Evolutionary conservation across 2,888 invertebrate species (phyloP).

Genomic region (Hoplodrina ambigua): DNA sequence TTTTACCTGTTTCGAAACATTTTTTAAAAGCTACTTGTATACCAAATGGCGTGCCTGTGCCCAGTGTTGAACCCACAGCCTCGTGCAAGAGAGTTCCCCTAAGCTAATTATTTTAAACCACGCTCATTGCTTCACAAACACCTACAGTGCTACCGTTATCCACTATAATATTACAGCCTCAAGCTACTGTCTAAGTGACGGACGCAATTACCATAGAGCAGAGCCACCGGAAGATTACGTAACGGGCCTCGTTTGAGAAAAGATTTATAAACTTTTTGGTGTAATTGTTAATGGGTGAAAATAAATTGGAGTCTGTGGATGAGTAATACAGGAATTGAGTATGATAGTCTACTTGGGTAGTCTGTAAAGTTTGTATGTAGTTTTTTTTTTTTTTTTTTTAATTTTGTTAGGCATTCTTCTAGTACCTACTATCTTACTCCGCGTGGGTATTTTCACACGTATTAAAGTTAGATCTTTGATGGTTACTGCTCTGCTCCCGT

Average conservation of each 20-base stretch:
- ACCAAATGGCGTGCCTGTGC: no score
- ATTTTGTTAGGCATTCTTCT: no score
- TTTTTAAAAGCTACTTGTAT: no score
- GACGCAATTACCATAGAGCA: constrained; percentile 41
- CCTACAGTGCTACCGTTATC: constrained; percentile 53
- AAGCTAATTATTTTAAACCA: constrained; percentile 34
- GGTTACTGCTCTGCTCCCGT: no score
- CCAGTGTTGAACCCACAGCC: neutral
- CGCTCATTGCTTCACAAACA: constrained; percentile 33
- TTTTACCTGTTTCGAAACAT: no score
- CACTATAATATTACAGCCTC: constrained; percentile 42
- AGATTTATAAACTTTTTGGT: constrained; percentile 35
- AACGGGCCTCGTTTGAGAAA: constrained; percentile 40
- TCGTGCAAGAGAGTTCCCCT: neutral
- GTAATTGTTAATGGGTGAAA: neutral
- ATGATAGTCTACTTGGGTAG: neutral
- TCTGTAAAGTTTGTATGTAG: no score
- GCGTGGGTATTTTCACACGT: no score
- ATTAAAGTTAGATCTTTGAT: no score
- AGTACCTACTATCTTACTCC: no score
- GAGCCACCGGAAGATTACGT: constrained; percentile 37
- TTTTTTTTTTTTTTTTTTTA: no score
- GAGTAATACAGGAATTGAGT: neutral
- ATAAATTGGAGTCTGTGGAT: neutral
- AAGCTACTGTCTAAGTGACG: constrained; percentile 41